Percentiles rank a stretch among this genome's conserved stretches.
Conservation (phyloP, 2,888 invertebrate genomes). For the Anoplius nigerrimus region DNA sequence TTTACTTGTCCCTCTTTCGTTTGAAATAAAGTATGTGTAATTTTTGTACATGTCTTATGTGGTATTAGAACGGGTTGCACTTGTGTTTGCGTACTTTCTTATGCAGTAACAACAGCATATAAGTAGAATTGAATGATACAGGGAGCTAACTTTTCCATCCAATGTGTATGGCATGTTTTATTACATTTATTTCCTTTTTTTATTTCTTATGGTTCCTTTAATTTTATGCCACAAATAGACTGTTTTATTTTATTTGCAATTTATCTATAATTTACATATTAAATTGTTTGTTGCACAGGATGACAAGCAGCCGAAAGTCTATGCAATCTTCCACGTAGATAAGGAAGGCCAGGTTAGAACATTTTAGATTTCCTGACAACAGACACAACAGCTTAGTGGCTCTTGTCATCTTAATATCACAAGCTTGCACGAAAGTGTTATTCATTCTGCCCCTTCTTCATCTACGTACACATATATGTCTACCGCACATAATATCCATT, state of each 20-base stretch:
- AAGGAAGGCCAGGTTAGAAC: constrained; percentile 75
- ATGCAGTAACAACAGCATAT: too few species aligned
- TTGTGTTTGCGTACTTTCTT: too few species aligned
- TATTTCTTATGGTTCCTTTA: neutral
- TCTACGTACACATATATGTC: constrained; percentile 42
- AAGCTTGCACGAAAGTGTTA: constrained; percentile 39
- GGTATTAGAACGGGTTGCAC: too few species aligned
- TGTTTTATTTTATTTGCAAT: constrained; percentile 17
- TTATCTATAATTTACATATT: constrained; percentile 40
- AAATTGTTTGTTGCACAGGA: constrained; percentile 73
- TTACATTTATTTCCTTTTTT: constrained; percentile 7
- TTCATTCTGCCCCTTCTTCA: constrained; percentile 60
- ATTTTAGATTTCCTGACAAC: constrained; percentile 63
- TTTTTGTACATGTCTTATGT: constrained; percentile 3
- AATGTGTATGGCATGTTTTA: neutral
- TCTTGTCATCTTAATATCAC: constrained; percentile 37
- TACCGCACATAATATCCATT: neutral
- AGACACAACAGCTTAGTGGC: constrained; percentile 46
- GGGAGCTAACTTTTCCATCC: too few species aligned
- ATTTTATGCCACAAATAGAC: neutral
- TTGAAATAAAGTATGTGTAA: constrained; percentile 29
- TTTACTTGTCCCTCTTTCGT: constrained; percentile 25
- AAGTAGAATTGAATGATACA: too few species aligned
- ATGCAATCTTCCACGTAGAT: constrained; percentile 75
- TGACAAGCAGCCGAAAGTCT: constrained; percentile 75